Conservation (phyloP, 2,113 vertebrate genomes). For the Lepus timidus region DNA sequence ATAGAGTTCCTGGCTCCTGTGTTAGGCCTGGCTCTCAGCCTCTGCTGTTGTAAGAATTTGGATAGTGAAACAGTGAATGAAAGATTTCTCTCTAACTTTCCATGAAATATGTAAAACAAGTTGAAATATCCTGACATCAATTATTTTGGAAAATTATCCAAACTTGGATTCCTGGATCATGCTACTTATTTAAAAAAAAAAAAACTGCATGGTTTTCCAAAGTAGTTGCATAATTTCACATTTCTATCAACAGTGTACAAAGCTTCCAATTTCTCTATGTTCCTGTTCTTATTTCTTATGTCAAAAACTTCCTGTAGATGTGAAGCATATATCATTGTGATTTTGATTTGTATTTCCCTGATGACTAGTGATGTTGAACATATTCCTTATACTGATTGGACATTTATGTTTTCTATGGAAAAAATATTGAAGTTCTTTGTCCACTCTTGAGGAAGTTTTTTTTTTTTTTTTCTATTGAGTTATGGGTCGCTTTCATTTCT, state of each 20-base stretch:
- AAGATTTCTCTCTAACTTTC: no score
- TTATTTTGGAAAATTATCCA: neutral
- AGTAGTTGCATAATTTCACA: neutral
- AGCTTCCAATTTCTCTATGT: neutral
- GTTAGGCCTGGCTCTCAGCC: no score
- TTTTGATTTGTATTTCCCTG: neutral
- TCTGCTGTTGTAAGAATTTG: no score
- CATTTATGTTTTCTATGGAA: no score
- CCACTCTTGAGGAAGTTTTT: neutral
- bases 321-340: neutral
- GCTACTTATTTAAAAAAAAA: neutral
- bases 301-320: neutral
- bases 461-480: neutral
- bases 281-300: neutral
- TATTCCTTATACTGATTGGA: neutral
- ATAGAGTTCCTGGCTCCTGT: no score
- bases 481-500: neutral
- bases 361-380: neutral
- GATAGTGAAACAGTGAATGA: no score
- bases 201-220: neutral
- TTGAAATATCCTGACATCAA: neutral
- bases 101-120: no score
- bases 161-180: neutral
- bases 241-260: neutral
- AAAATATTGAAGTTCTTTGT: neutral